phyloP scores from a whole-genome alignment of 2,797 vertebrate genomes.

The Ceyx erithaca region DNA sequence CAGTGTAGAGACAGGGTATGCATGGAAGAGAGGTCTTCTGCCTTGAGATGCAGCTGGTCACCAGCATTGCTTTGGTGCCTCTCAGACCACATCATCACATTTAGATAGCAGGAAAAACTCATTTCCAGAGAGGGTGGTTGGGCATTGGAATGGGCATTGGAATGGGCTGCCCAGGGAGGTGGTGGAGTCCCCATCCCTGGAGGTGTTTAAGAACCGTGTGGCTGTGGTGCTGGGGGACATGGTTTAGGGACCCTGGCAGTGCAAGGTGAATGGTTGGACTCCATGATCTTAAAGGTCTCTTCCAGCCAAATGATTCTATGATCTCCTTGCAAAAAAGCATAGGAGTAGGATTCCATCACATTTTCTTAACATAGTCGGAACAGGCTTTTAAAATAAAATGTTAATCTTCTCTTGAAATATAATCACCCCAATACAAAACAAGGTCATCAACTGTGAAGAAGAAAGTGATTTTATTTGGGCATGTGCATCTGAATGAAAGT shows the following conservation, averaged over 20 bases:
- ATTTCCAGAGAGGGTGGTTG: too few species aligned
- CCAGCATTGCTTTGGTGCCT: neutral
- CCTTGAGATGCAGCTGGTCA: neutral
- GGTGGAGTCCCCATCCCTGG: too few species aligned
- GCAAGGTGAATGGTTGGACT: too few species aligned
- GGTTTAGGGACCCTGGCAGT: too few species aligned
- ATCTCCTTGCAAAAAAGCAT: neutral
- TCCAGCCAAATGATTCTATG: too few species aligned
- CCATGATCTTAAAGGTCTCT: too few species aligned
- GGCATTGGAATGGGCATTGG: too few species aligned
- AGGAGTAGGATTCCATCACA: neutral
- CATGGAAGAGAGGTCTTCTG: rapidly evolving
- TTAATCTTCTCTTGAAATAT: neutral
- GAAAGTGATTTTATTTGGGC: neutral
- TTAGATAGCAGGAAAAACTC: too few species aligned
- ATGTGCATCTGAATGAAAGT: neutral
- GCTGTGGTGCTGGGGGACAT: too few species aligned
- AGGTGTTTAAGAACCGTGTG: too few species aligned
- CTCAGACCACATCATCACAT: neutral
- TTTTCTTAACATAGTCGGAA: neutral
- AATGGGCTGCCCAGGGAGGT: too few species aligned
- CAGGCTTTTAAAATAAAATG: neutral
- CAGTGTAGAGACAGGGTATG: rapidly evolving
- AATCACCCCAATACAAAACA: neutral
- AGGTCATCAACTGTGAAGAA: neutral